Conservation (phyloP, 2,797 vertebrate species). For the Lophotriccus pileatus region DNA sequence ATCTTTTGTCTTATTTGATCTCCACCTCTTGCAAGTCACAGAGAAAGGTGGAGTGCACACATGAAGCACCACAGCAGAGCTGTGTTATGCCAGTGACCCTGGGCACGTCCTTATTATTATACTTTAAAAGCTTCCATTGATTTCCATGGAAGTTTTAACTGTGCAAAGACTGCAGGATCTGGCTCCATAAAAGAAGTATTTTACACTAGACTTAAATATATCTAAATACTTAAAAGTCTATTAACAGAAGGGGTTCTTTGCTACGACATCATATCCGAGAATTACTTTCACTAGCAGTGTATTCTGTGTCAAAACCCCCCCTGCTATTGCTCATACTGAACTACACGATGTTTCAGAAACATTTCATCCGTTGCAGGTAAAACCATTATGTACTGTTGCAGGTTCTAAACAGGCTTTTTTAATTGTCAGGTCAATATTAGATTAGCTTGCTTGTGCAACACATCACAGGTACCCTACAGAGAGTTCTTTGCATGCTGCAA, state of each 20-base stretch:
- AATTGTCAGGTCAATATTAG: neutral
- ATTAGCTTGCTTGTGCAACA: slow-evolving; percentile 63
- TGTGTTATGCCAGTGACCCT: neutral
- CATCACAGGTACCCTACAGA: slow-evolving; percentile 59
- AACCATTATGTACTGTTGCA: neutral
- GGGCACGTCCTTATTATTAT: neutral
- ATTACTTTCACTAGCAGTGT: neutral
- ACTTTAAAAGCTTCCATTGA: neutral
- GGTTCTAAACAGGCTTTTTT: neutral
- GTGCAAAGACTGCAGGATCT: slow-evolving; percentile 32
- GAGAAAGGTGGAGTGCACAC: neutral
- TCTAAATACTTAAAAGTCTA: neutral
- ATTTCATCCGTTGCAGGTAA: neutral
- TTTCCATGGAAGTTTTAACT: neutral
- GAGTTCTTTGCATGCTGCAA: slow-evolving; percentile 77
- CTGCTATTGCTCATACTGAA: neutral
- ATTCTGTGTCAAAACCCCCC: neutral
- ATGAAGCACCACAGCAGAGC: neutral
- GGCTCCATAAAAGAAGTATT: slow-evolving; percentile 30
- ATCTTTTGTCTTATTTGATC: neutral
- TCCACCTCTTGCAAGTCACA: neutral
- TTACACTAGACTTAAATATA: slow-evolving; percentile 18
- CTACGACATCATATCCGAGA: neutral
- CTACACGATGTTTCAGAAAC: neutral
- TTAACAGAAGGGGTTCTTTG: neutral